Percentiles rank a stretch among this genome's conserved stretches.
These are phyloP conservation scores for Stegastes partitus DNA, from an alignment of 2,113 vertebrate genomes.

Conservation along the genomic window DNA sequence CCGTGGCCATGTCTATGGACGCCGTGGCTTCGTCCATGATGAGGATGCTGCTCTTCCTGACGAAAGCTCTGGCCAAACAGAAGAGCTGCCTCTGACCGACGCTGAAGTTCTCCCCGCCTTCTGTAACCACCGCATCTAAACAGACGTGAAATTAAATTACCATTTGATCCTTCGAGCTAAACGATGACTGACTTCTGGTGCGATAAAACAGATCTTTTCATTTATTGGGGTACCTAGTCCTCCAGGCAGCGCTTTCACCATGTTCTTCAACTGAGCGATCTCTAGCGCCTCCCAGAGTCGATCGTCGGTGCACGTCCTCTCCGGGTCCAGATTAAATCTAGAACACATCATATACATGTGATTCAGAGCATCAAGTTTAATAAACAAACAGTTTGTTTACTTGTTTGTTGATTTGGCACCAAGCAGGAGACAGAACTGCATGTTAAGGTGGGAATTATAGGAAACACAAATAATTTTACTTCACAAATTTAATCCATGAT, in stretches of 20 bases:
- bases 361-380: too few relatives aligned
- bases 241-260: conserved; percentile 95
- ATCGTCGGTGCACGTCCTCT: conserved; percentile 93
- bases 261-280: conserved; percentile 98
- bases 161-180: too few relatives aligned
- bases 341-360: neutral
- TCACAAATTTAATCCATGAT: too few relatives aligned
- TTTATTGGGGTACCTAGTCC: conserved; percentile 88
- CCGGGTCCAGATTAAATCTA: conserved; percentile 97
- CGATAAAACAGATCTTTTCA: neutral
- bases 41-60: conserved; percentile 97
- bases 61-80: conserved; percentile 95
- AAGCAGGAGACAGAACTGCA: too few relatives aligned
- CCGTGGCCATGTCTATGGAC: conserved; percentile 98
- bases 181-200: neutral
- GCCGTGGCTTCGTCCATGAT: conserved; percentile 99
- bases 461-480: too few relatives aligned
- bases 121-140: conserved; percentile 91
- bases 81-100: conserved; percentile 98
- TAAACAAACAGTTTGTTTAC: too few relatives aligned
- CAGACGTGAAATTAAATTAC: too few relatives aligned
- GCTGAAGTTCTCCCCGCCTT: conserved; percentile 98
- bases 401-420: too few relatives aligned
- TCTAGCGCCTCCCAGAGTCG: conserved; percentile 98
- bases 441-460: too few relatives aligned